These are phyloP conservation scores for Macrochelys suwanniensis DNA, from an alignment of 2,797 vertebrate genomes.

Conservation along the genomic window DNA sequence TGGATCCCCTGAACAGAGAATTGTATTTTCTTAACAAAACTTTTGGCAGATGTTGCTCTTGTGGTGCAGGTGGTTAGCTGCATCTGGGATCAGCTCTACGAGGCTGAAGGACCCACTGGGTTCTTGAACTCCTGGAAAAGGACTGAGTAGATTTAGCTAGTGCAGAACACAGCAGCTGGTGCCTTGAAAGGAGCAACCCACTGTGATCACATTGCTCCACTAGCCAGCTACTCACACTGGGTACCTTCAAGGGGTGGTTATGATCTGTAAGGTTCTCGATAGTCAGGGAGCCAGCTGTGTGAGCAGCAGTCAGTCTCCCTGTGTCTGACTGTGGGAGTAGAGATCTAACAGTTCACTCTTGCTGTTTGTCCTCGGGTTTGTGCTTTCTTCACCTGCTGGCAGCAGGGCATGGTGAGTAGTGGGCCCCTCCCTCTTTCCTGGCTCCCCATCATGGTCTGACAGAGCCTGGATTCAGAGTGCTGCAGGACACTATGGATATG, in stretches of 20 bases:
- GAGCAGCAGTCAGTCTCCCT: constrained; percentile 17
- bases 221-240: constrained; percentile 35
- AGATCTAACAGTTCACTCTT: constrained; percentile 2
- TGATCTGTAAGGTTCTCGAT: constrained; percentile 66
- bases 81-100: neutral
- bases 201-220: neutral
- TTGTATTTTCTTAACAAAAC: neutral
- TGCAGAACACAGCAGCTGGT: neutral
- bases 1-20: neutral
- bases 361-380: neutral
- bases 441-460: neutral
- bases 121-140: neutral
- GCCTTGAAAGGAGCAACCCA: neutral
- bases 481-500: neutral
- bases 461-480: neutral
- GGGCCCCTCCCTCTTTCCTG: neutral
- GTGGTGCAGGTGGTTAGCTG: rapidly evolving
- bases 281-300: constrained; percentile 59
- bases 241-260: constrained; percentile 59
- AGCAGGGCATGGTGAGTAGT: neutral
- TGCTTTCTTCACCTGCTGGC: neutral
- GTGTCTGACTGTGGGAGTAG: neutral
- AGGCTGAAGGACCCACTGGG: neutral
- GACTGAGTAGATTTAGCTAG: neutral
- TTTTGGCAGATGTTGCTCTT: neutral